Evolutionary conservation across 2,888 invertebrate genomes (phyloP), one percentile per base, ranked within the genome.

Genomic region (Anoplius nigerrimus): DNA sequence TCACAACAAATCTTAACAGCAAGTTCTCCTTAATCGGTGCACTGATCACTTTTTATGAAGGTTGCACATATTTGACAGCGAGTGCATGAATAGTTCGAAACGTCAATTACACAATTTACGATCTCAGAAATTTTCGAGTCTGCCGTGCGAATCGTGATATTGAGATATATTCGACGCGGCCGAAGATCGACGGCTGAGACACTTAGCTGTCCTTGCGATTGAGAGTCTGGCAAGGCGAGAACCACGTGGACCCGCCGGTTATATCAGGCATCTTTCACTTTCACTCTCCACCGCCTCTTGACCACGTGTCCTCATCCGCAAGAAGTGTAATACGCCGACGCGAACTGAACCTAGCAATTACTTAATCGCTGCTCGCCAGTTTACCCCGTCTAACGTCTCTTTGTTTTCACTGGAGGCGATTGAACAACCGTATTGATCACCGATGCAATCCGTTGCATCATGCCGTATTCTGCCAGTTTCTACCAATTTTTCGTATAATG

Each of bases 181-280:
- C 45, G 59, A n/a, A 43, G 13, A 55, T n/a, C 46, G 27, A 18
- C 56, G 8, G 54, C 24, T 16, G 52, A 53, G 62, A 59, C 59
- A 79, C 79, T 79, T 77, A 21, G 18, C 66, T 61, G 70, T 63
- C 60, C 53, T 64, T 64, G 59, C 52, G 48, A 58, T 65, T 51
- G 62, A 53, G 53, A 57, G 54, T 43, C 54, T 61, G 71, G 52
- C 55, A 45, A 64, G 62, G 66, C 45, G 70, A 63, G 58, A 62
- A 81, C 78, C 81, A 82, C 82, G 82, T 82, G 82, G 82, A 78
- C 58, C n/a, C 67, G 22, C 21, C 64, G 61, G 58, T 48, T 56
- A 58, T 43, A 58, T 56, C 69, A 48, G 61, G 69, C 69, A 75
- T 82, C 75, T 74, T 78, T 81, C 75, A 82, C 82, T 82, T 82